These are phyloP conservation scores for Drosophila lutescens DNA, from an alignment of 2,888 invertebrate species.

Conservation along the genomic window DNA sequence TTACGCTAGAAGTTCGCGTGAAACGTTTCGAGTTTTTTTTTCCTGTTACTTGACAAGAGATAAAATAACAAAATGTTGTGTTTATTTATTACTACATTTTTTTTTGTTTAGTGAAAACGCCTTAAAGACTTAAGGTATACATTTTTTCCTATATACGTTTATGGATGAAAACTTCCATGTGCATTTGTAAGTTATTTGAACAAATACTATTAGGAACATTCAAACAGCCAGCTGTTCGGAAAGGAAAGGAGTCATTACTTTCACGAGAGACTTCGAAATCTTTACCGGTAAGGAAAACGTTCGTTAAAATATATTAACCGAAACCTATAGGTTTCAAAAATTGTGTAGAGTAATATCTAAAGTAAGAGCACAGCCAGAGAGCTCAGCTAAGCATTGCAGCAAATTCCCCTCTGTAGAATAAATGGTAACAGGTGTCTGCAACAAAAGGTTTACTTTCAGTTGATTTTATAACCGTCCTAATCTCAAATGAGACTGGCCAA, in stretches of 20 bases:
- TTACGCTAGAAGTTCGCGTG: constrained; percentile 2
- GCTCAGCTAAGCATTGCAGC: too few species aligned
- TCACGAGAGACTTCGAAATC: neutral
- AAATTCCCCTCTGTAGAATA: too few species aligned
- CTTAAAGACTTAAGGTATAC: neutral
- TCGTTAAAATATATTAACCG: too few species aligned
- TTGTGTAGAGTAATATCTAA: too few species aligned
- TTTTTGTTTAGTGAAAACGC: constrained; percentile 13
- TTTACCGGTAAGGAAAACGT: neutral
- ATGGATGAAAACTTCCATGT: neutral
- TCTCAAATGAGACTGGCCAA: too few species aligned
- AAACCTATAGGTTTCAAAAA: too few species aligned
- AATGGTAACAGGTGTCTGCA: constrained; percentile 2
- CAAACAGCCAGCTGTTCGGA: neutral
- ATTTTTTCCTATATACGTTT: neutral
- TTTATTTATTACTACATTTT: neutral
- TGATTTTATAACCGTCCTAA: neutral
- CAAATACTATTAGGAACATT: neutral
- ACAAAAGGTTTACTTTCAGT: neutral
- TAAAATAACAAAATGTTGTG: neutral
- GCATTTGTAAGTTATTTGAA: neutral
- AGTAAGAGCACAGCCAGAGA: too few species aligned
- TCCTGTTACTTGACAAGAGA: neutral
- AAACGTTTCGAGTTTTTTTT: neutral
- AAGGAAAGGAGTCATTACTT: neutral